phyloP scores from a whole-genome alignment of 2,888 invertebrate species.

The Archips xylosteana region DNA sequence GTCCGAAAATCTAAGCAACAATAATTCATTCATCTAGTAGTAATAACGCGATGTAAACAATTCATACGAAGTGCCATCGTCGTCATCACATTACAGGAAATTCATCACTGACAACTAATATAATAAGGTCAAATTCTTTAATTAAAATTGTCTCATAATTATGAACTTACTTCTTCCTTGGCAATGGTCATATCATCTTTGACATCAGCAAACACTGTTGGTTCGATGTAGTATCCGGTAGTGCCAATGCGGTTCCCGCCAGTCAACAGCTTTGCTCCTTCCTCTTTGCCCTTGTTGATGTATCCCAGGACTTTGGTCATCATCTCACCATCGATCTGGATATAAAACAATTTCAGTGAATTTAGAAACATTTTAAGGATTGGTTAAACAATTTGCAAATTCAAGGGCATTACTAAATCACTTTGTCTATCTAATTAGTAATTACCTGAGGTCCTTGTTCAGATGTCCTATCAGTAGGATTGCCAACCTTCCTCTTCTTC shows the following conservation, averaged over 20 bases:
- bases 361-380: neutral
- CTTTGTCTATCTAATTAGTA: conserved; percentile 10
- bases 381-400: neutral
- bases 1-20: conserved; percentile 90
- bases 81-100: neutral
- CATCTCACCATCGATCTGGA: conserved; percentile 88
- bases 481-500: conserved; percentile 88
- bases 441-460: conserved; percentile 63
- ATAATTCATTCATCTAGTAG: no score
- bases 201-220: conserved; percentile 91
- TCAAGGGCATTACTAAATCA: neutral
- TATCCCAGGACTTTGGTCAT: conserved; percentile 90
- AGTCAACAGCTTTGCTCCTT: conserved; percentile 91
- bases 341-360: neutral
- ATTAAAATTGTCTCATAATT: neutral
- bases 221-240: conserved; percentile 91
- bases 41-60: no score
- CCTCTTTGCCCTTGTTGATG: conserved; percentile 90
- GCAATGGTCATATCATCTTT: conserved; percentile 91
- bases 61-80: no score
- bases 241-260: conserved; percentile 89
- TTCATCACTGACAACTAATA: neutral
- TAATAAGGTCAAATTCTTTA: no score
- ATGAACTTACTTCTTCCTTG: conserved; percentile 87
- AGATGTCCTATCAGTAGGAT: conserved; percentile 53